These are phyloP conservation scores for Cheumatopsyche charites DNA, from an alignment of 1,140 invertebrate species.

Conservation along the genomic window DNA sequence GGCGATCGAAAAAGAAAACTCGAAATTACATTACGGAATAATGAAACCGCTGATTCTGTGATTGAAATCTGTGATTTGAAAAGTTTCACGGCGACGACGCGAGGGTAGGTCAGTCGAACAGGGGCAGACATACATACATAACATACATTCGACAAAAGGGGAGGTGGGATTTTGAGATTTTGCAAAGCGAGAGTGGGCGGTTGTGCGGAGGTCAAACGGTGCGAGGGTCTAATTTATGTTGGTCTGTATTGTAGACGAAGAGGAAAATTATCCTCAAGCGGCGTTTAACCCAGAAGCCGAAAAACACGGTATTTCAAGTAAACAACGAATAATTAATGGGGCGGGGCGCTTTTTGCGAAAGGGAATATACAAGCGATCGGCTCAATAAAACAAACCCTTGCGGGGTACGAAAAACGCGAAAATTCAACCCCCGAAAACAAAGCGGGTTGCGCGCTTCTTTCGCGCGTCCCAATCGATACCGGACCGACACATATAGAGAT, in stretches of 20 bases:
- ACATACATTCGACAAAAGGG: too few relatives aligned
- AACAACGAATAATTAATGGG: slow-evolving; percentile 40
- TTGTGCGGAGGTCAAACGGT: slow-evolving; percentile 25
- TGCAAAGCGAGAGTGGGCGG: neutral
- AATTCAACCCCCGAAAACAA: slow-evolving; percentile 7
- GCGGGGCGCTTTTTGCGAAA: slow-evolving; percentile 32
- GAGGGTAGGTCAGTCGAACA: neutral
- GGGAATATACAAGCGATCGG: slow-evolving; percentile 23
- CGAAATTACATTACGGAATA: slow-evolving; percentile 19
- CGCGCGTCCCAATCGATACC: too few relatives aligned
- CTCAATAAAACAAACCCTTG: slow-evolving; percentile 29
- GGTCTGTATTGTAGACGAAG: slow-evolving; percentile 31
- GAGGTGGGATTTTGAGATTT: neutral
- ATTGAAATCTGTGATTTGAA: slow-evolving; percentile 30
- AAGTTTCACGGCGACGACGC: slow-evolving; percentile 1
- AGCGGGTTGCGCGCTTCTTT: neutral
- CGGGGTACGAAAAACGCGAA: slow-evolving; percentile 19
- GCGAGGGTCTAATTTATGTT: slow-evolving; percentile 35
- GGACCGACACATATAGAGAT: too few relatives aligned
- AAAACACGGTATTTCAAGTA: slow-evolving; percentile 39
- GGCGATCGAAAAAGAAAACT: slow-evolving; percentile 10
- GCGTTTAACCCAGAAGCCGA: slow-evolving; percentile 38
- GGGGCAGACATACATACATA: neutral
- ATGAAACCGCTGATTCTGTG: slow-evolving; percentile 20
- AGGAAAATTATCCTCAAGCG: slow-evolving; percentile 38